These are phyloP conservation scores for Ctenomys sociabilis DNA, from an alignment of 2,113 vertebrate species.

Conservation along the genomic window DNA sequence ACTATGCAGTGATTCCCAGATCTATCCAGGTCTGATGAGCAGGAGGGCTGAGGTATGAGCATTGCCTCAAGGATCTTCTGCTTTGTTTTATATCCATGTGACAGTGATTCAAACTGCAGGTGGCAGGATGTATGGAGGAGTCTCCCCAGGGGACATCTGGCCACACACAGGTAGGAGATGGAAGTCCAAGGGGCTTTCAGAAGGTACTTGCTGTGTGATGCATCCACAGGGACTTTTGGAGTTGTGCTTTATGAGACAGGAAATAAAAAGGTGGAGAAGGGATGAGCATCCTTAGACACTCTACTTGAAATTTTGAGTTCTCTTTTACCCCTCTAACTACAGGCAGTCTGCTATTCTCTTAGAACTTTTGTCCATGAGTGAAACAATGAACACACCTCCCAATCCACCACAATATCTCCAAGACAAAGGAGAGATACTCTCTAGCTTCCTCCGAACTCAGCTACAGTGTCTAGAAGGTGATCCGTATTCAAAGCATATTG, in stretches of 20 bases:
- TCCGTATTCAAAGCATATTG: accelerated
- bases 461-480: not conserved
- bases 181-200: not conserved
- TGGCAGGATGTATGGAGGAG: too few relatives aligned
- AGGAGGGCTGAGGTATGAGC: not conserved
- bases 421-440: not conserved
- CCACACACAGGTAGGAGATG: not conserved
- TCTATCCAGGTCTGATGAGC: not conserved
- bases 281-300: not conserved
- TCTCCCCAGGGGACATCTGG: not conserved
- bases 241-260: not conserved
- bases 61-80: not conserved
- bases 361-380: accelerated
- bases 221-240: not conserved
- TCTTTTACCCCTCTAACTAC: too few relatives aligned
- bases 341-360: not conserved
- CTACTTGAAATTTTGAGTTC: not conserved
- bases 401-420: not conserved
- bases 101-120: not conserved
- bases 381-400: not conserved
- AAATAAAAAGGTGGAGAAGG: not conserved
- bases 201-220: too few relatives aligned
- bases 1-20: not conserved
- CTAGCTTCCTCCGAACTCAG: not conserved
- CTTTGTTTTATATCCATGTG: not conserved